phyloP scores from a whole-genome alignment of 2,888 invertebrate genomes.

The Invenusta paracnida region DNA sequence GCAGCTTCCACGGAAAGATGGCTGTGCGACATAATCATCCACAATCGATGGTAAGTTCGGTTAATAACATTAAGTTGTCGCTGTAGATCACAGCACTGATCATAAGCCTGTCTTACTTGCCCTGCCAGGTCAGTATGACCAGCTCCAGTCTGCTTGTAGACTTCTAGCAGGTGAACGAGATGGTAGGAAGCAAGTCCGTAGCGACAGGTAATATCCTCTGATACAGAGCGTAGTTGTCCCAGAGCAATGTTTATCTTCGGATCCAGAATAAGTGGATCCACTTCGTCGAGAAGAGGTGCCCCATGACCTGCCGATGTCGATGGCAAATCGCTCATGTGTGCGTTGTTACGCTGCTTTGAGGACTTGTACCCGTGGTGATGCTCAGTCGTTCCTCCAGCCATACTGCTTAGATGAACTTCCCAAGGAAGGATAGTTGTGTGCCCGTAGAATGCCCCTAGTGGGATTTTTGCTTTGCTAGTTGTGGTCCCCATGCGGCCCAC shows the following conservation, averaged over 20 bases:
- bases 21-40: background rate
- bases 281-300: background rate
- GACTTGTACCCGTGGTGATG: background rate
- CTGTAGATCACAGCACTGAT: slow-evolving; percentile 80
- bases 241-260: background rate
- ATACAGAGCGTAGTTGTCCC: slow-evolving; percentile 66
- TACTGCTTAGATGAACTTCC: slow-evolving; percentile 61
- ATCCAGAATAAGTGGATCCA: background rate
- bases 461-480: slow-evolving; percentile 76
- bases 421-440: slow-evolving; percentile 72
- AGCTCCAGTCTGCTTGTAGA: slow-evolving; percentile 60
- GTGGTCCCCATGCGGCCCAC: slow-evolving; percentile 84
- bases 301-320: background rate
- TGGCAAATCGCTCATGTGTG: background rate
- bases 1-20: background rate
- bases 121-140: background rate
- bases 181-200: slow-evolving; percentile 79
- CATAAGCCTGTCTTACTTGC: slow-evolving; percentile 61
- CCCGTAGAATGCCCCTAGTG: slow-evolving; percentile 86
- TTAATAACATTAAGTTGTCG: slow-evolving; percentile 77
- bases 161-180: slow-evolving; percentile 73
- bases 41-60: slow-evolving; percentile 49
- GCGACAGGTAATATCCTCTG: slow-evolving; percentile 75
- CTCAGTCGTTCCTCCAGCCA: slow-evolving; percentile 64
- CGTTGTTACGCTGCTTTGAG: background rate